Evolutionary conservation across 2,797 vertebrate genomes (phyloP).

Genomic region (Amphiprion clarkii): DNA sequence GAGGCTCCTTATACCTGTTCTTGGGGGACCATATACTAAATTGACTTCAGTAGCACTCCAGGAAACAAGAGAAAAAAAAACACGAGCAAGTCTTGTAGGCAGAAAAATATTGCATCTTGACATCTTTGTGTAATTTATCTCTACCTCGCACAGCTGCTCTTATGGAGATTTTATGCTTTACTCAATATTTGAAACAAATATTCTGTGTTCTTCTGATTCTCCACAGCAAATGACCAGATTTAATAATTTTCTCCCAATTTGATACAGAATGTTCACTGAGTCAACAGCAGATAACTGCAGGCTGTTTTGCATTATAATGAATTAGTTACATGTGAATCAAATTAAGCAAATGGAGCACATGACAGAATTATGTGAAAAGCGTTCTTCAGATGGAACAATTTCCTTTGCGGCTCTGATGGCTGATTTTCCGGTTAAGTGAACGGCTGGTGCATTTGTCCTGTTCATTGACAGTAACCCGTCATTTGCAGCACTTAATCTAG

Average conservation of each 20-base stretch:
- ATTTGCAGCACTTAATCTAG: constrained; percentile 78
- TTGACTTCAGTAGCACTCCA: constrained; percentile 70
- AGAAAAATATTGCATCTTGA: constrained; percentile 39
- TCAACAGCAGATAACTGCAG: constrained; percentile 64
- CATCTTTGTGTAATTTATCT: constrained; percentile 36
- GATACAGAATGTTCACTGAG: constrained; percentile 46
- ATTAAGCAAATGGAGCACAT: constrained; percentile 77
- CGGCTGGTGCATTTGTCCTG: constrained; percentile 60
- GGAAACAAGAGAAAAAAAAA: constrained; percentile 59
- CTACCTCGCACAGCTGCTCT: constrained; percentile 1
- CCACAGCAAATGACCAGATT: constrained; percentile 42
- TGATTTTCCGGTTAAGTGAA: constrained; percentile 76
- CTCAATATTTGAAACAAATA: constrained; percentile 11
- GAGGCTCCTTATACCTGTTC: constrained; percentile 62
- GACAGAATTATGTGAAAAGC: constrained; percentile 59
- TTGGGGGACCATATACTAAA: constrained; percentile 63
- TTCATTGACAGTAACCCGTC: constrained; percentile 74
- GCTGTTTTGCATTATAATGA: constrained; percentile 69
- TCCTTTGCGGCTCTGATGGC: constrained; percentile 60
- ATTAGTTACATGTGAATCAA: constrained; percentile 72
- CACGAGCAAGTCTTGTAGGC: constrained; percentile 59
- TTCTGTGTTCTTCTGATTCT: constrained; percentile 1
- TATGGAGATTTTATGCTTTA: constrained; percentile 29
- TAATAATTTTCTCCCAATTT: constrained; percentile 47
- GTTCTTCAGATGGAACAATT: constrained; percentile 69